These are phyloP conservation scores for Triplophysa tibetana DNA, from an alignment of 2,113 vertebrate species.

Conservation along the genomic window DNA sequence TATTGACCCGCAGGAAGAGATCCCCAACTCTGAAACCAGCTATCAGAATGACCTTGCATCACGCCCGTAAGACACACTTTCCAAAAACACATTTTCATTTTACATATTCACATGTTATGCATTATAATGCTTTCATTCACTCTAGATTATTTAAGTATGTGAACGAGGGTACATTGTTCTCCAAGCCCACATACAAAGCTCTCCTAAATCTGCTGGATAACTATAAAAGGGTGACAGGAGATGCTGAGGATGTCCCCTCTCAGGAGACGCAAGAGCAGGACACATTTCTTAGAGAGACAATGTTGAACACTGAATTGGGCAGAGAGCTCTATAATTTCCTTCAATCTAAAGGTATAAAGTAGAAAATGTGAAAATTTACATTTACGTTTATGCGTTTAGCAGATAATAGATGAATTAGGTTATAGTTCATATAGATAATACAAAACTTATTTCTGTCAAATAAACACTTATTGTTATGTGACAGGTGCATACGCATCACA, in stretches of 20 bases:
- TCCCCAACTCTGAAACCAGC: conserved; percentile 64
- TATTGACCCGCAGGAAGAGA: conserved; percentile 78
- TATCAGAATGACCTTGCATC: conserved; percentile 71
- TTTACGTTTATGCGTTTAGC: too few species aligned
- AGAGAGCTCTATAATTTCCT: conserved; percentile 83
- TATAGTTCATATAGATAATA: too few species aligned
- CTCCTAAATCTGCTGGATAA: conserved; percentile 88
- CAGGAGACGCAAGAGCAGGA: conserved; percentile 85
- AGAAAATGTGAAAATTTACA: neutral
- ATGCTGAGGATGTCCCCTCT: conserved; percentile 73
- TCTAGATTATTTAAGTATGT: conserved; percentile 82
- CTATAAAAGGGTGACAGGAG: conserved; percentile 81
- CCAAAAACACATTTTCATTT: neutral
- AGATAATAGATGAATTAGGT: too few species aligned
- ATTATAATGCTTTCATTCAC: neutral
- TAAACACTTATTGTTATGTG: neutral
- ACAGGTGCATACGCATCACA: conserved; percentile 79
- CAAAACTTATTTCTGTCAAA: neutral
- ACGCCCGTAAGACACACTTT: conserved; percentile 71
- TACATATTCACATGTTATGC: neutral
- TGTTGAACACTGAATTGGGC: conserved; percentile 83
- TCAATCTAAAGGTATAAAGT: conserved; percentile 75
- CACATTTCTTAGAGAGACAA: conserved; percentile 79
- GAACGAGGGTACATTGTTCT: conserved; percentile 81
- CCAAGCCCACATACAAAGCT: conserved; percentile 84